Base-by-base conservation (phyloP, 2,113 vertebrate species). In the Aphyosemion australe region DNA sequence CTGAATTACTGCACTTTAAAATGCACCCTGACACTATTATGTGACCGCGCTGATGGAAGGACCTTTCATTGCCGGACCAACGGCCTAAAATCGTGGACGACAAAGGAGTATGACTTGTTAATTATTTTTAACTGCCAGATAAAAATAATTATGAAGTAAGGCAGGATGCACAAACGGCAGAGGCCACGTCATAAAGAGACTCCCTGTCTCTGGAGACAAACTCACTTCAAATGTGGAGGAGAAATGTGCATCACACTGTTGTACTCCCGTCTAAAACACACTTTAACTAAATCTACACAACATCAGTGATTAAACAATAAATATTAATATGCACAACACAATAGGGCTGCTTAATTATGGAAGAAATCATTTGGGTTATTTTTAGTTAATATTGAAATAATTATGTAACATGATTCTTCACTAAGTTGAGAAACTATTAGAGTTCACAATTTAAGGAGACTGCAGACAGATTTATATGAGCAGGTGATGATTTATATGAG, bases 1-100 rank as follows among this genome's bases (percentile, higher is more conserved):
- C 84, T 91, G 91, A 94, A 90, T 93, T 92, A 93, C 90, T 89
- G 88, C 90, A 91, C 91, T 93, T 92, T 93, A 90, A 91, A 92
- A 93, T 90, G 83, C 82, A 87, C 92, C 85, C 87, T 87, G 91
- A 93, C 93, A 92, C 88, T 86, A 85, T 92, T 91, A 92, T 84
- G 84, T 83, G 89, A 86, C 83, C 79, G 67, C 57, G 86, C 77
- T 87, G 89, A 90, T 85, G 86, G 83, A 86, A 57, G 88, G 84
- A 85, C 87, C 87, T 90, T 91, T 89, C 91, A 90, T 84, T 88
- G 88, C 77, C 21, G 61, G 80, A 87, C 83, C 61, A 20, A 82
- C 86, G 70, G 81, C 84, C 84, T 85, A 86, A 91, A 91, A 90
- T 84, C 81, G 87, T 83, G 84, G 87, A 90, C 80, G 88, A 90